Base-by-base conservation (phyloP, 2,888 invertebrate species). In the Boloria selene region DNA sequence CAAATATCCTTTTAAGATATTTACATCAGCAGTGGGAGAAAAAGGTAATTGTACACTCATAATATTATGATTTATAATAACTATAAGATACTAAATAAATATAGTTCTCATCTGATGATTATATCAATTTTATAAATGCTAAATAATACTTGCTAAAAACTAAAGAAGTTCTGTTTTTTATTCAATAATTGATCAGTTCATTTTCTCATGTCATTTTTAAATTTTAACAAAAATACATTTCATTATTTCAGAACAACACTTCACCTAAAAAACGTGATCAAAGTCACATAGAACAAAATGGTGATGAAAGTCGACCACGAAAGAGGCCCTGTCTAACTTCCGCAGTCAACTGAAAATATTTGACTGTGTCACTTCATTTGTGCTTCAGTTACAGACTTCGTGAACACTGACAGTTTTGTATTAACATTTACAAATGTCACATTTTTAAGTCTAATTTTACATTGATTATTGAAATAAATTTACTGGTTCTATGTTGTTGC, bases 1-100 rank as follows among this genome's bases (percentile, higher is more conserved):
- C 98, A 56, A 98, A 98, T 83, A 98, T 98, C 79, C 93, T 98
- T 67, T 89, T 98, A 79, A 95, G 98, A 90, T 98, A 98, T 88
- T 94, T 98, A 72, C 98, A 98, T 78, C 97, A 98, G 79, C 97
- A 98, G 87, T 98, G 98, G 97, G 98, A 98, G 83, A 98, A 97
- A 93, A 97, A 97, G 94, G 95, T 96, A 84, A 78, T 55, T 67
- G 2, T 22, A 2, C 26, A 26, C 16, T 44, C 31, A 17, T 47
- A n/a, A 55, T 49, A 10, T 1, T 38, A 38, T 38, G 10, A 38
- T 38, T 10, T 10, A 38, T 38, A 10, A 7, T 10, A 31, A 31
- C 6, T 31, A 7, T 7, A 31, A 38, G 7, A 7, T 38, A 10
- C 7, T 38, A 38, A 38, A 38, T 38, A 31, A 31, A 31, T 31